Conservation (phyloP, 2,113 vertebrate genomes). For the Triplophysa dalaica region DNA sequence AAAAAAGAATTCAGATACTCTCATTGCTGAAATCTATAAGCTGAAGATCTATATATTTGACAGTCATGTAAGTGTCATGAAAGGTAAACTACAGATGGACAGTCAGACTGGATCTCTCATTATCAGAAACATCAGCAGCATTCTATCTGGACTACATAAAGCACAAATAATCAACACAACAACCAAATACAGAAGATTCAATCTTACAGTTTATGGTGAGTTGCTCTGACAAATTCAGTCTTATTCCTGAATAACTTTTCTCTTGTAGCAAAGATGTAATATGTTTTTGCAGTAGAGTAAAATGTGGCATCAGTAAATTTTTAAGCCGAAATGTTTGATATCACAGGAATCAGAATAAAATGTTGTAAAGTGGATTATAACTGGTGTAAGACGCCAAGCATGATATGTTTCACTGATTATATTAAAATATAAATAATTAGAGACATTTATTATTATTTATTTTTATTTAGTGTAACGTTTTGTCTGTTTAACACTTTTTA, state of each 20-base stretch:
- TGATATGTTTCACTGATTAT: too few relatives aligned
- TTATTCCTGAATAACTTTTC: neutral
- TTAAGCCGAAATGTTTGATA: too few relatives aligned
- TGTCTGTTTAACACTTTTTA: too few relatives aligned
- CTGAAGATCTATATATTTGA: neutral
- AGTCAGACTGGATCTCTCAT: constrained; percentile 11
- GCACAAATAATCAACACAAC: neutral
- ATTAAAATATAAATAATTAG: too few relatives aligned
- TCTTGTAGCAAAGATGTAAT: neutral
- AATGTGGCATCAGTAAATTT: too few relatives aligned
- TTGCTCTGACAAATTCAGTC: neutral
- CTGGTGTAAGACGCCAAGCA: too few relatives aligned
- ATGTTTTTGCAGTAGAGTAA: too few relatives aligned
- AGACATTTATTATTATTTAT: too few relatives aligned
- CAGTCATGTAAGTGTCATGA: neutral
- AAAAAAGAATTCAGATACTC: neutral
- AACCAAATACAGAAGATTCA: neutral
- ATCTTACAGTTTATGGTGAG: constrained; percentile 1
- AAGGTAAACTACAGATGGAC: neutral
- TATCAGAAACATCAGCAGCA: neutral
- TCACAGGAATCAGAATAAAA: too few relatives aligned
- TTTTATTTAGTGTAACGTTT: too few relatives aligned
- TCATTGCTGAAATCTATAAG: constrained; percentile 12
- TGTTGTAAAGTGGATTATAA: too few relatives aligned
- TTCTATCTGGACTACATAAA: neutral